phyloP scores from a whole-genome alignment of 2,888 invertebrate genomes.

The Apamea crenata region DNA sequence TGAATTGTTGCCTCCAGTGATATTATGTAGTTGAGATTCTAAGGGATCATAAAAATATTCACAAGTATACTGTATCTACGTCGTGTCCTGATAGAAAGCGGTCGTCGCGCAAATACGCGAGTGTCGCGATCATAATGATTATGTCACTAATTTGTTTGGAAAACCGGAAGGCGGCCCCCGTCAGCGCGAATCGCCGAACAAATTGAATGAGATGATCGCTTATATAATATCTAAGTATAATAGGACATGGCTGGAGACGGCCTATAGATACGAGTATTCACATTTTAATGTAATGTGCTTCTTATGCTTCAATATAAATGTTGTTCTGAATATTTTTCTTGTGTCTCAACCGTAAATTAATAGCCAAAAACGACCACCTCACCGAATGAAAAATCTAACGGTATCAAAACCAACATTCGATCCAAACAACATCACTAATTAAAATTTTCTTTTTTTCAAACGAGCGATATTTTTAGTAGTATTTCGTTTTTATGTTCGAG shows the following conservation, averaged over 20 bases:
- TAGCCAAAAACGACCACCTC: background rate
- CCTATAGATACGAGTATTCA: background rate
- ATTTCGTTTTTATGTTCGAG: background rate
- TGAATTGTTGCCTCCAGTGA: constrained; percentile 18
- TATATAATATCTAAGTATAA: background rate
- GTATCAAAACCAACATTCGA: background rate
- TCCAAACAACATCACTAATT: background rate
- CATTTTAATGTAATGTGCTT: background rate
- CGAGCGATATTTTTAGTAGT: background rate
- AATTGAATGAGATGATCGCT: background rate
- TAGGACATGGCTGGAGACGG: background rate
- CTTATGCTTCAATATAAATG: background rate
- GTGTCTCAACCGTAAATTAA: background rate
- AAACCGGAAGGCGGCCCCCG: too few species aligned
- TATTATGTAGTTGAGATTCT: constrained; percentile 3
- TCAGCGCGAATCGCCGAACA: background rate
- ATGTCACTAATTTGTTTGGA: background rate
- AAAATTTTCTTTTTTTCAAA: background rate
- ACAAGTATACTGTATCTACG: background rate
- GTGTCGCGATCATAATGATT: background rate
- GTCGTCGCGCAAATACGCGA: background rate
- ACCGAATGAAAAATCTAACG: background rate
- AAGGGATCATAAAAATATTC: constrained; percentile 1
- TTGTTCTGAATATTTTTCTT: background rate
- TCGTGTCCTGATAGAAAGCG: background rate